A percentile compares a stretch with the other conserved stretches of the same genome.
Evolutionary conservation across 35 echinoderm and acorn worm genomes (phyloP).

Genomic region (Acanthaster planci): DNA sequence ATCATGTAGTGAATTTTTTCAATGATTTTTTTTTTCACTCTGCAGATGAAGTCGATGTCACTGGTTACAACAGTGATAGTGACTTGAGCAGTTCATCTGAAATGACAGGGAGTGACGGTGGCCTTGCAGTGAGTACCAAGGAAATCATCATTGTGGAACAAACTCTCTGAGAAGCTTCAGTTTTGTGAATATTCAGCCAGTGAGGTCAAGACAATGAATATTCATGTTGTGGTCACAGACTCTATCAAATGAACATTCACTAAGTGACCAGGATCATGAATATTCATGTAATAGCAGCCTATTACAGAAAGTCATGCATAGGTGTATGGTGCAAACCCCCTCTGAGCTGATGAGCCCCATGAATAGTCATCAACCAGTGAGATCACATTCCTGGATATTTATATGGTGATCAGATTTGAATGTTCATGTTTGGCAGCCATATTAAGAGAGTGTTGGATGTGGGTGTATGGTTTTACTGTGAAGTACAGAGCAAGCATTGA

Average conservation of each 20-base stretch:
- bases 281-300: too few relatives aligned
- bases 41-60: slow-evolving; percentile 95
- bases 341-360: too few relatives aligned
- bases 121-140: slow-evolving; percentile 61
- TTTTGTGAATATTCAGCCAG: slow-evolving; percentile 20
- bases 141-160: slow-evolving; percentile 51
- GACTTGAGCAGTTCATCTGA: slow-evolving; percentile 72
- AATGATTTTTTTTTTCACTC: slow-evolving; percentile 26
- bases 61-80: slow-evolving; percentile 96
- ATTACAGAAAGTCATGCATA: too few relatives aligned
- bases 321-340: too few relatives aligned
- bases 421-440: slow-evolving; percentile 2
- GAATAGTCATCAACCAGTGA: too few relatives aligned
- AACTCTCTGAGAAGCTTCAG: slow-evolving; percentile 4
- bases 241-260: neutral
- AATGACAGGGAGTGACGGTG: slow-evolving; percentile 74
- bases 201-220: neutral
- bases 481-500: slow-evolving; percentile 9
- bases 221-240: neutral
- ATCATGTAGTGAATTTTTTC: neutral
- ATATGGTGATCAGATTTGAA: too few relatives aligned
- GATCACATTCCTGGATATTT: too few relatives aligned
- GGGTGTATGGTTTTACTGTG: neutral
- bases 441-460: slow-evolving; percentile 9
- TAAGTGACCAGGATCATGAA: too few relatives aligned